Conservation (phyloP, 2,113 vertebrate species). For the Epinephelus cyanopodus region DNA sequence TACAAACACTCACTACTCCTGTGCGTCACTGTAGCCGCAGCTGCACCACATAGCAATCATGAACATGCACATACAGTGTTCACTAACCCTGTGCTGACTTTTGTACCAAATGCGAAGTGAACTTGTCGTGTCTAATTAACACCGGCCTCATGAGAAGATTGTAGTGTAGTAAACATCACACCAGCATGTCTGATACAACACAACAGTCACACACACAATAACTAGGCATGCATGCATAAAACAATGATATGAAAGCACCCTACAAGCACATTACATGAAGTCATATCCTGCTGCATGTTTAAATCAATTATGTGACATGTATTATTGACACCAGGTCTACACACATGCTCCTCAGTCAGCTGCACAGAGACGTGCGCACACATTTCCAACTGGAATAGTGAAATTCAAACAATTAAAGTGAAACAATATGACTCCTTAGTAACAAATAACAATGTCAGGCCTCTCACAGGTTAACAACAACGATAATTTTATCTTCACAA, state of each 20-base stretch:
- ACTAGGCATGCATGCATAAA: not conserved
- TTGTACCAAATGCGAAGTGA: not conserved
- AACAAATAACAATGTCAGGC: not conserved
- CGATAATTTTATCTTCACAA: constrained; percentile 2
- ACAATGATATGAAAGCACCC: not conserved
- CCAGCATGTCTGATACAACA: not conserved
- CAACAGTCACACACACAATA: not conserved
- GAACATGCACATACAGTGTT: not conserved
- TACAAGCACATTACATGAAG: not conserved
- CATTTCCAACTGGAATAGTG: not conserved
- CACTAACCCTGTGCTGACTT: not conserved
- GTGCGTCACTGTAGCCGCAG: not conserved
- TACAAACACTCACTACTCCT: not conserved
- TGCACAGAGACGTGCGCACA: not conserved
- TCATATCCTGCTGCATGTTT: not conserved
- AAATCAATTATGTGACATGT: constrained; percentile 2
- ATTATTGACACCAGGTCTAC: not conserved
- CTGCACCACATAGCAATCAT: not conserved
- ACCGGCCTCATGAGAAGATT: not conserved
- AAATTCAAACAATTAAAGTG: constrained; percentile 9
- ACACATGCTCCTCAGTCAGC: not conserved
- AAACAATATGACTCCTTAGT: not conserved
- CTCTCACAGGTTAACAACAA: not conserved
- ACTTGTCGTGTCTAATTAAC: not conserved
- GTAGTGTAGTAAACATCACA: not conserved